These are phyloP conservation scores for Chelonus insularis DNA, from an alignment of 1,140 invertebrate species.

Conservation along the genomic window DNA sequence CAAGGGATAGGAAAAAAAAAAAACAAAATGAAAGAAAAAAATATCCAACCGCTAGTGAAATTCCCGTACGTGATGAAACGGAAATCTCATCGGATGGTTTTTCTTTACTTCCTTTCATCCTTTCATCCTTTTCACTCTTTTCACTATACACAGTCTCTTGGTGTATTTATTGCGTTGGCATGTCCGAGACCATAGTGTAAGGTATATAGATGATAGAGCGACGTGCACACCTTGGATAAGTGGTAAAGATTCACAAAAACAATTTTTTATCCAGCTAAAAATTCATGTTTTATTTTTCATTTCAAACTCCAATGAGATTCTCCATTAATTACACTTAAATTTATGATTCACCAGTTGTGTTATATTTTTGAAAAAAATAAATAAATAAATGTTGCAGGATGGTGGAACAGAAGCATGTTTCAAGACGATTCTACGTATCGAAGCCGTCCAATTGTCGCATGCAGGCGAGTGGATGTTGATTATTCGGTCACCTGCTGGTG, in stretches of 20 bases:
- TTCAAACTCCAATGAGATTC: too few species aligned
- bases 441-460: slow-evolving; percentile 60
- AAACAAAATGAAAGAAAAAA: neutral
- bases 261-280: slow-evolving; percentile 16
- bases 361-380: too few species aligned
- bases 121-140: neutral
- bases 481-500: slow-evolving; percentile 62
- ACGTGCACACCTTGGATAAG: slow-evolving; percentile 19
- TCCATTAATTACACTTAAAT: too few species aligned
- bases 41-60: slow-evolving; percentile 18
- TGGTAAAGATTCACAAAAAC: slow-evolving; percentile 12
- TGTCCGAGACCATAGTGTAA: slow-evolving; percentile 9
- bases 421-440: slow-evolving; percentile 60
- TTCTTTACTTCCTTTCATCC: neutral
- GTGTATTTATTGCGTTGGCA: slow-evolving; percentile 25
- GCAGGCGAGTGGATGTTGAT: slow-evolving; percentile 64
- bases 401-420: slow-evolving; percentile 60
- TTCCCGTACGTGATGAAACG: slow-evolving; percentile 26
- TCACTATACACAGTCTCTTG: neutral
- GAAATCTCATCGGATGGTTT: slow-evolving; percentile 19
- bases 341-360: too few species aligned
- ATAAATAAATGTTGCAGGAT: slow-evolving; percentile 60
- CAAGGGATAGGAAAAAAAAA: too few species aligned
- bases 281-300: slow-evolving; percentile 1
- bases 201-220: slow-evolving; percentile 1